Base-by-base conservation (phyloP, 2,888 invertebrate genomes). In the Apantesis nais region DNA sequence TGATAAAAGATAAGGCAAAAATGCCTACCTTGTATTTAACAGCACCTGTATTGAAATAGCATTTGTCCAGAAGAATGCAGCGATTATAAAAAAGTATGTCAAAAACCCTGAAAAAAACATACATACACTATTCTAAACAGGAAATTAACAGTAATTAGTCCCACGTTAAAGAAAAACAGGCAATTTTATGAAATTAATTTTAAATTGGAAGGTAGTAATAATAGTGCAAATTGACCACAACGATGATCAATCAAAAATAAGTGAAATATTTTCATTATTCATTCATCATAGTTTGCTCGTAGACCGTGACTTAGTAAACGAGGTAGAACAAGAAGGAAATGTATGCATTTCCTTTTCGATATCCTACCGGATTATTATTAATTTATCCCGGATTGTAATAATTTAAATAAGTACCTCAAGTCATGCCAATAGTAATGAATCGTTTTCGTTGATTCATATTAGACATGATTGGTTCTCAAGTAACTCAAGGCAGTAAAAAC, bases 11-110 rank as follows among this genome's bases (percentile, higher is more conserved):
- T 31, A 44, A 31, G 22, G 29, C 5, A 60, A 73, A 58, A 34
- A 44, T 65, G 71, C 96, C 95, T 89, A 97, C 97, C 96, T 96
- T 52, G 96, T 95, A 61, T 92, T 93, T 83, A 95, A 91, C 92
- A 97, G 95, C 62, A 97, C 95, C 84, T 97, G 97, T 85, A 97
- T 96, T 3, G 97, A 95, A 69, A 97, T 95, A n/a, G 96, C 91
- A 83, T 96, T 97, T 72, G 96, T 88, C 97, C 97, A 97, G 84
- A 97, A 97, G 86, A 97, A 97, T 61, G 96, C 94, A 0, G 96
- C 93, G 69, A 97, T 83, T 76, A 96, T 92, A 74, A 96, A 95
- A 83, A 94, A 96, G 81, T 96, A 96, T 7, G 94, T 86, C 31
- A 95, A 66, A 84, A 96, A 96, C 16, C 95, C 96, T 96, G 91